Percentiles rank a stretch among this genome's conserved stretches.
Conservation (phyloP, 2,113 vertebrate genomes). For the Neogobius melanostomus region DNA sequence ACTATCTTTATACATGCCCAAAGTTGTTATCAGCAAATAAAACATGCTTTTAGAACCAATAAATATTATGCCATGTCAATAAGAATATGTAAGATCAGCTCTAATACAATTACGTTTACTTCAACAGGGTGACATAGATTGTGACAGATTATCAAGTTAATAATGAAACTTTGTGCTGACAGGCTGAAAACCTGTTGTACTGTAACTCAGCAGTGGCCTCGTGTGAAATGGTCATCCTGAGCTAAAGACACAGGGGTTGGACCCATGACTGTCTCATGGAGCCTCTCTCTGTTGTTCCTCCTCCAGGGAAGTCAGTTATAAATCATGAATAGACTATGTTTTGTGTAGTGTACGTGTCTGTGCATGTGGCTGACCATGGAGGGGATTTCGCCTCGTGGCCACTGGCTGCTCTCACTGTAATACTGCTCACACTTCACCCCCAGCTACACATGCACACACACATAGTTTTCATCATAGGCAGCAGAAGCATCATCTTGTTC, state of each 20-base stretch:
- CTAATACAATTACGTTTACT: too few species aligned
- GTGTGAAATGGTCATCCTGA: slow-evolving; percentile 1
- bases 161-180: background rate
- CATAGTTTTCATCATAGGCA: slow-evolving; percentile 65
- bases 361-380: slow-evolving; percentile 31
- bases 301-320: slow-evolving; percentile 62
- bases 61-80: too few species aligned
- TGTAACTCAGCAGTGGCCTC: background rate
- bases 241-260: slow-evolving; percentile 46
- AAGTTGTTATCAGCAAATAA: too few species aligned
- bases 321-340: slow-evolving; percentile 60
- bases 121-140: background rate
- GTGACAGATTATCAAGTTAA: background rate
- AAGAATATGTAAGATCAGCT: too few species aligned
- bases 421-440: slow-evolving; percentile 54
- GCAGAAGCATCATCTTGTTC: slow-evolving; percentile 71
- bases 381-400: slow-evolving; percentile 59
- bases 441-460: slow-evolving; percentile 34
- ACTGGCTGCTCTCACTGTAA: slow-evolving; percentile 63
- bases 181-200: background rate
- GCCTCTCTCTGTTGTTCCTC: slow-evolving; percentile 51
- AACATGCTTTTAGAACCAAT: too few species aligned
- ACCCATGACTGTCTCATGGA: slow-evolving; percentile 47
- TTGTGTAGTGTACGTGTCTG: slow-evolving; percentile 20
- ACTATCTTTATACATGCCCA: too few species aligned